Base-by-base conservation (phyloP, 92 coral and sea anemone species). In the Blastomussa wellsi region DNA sequence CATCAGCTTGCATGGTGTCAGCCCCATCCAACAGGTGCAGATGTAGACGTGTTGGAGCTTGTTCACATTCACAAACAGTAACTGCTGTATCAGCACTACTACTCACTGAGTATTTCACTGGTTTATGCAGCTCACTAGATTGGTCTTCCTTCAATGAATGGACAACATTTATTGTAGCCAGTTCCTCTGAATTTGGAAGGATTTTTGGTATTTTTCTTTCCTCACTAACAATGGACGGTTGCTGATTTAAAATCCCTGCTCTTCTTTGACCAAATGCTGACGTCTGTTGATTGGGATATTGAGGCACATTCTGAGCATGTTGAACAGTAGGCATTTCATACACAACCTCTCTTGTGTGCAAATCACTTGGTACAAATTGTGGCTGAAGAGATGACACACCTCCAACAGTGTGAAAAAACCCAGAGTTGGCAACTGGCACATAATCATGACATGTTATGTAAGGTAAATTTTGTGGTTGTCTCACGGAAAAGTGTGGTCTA, bases 391-490 rank as follows among this genome's bases (percentile, higher is more conserved):
- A 37, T 70, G 86, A 53, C 57, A 33, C 5, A 22, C 80, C 48
- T 20, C 57, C 80, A 38, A 44, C 15, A 13, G 87, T 28, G 35
- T 69, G 69, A 0, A 52, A 26, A 51, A 44, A 81, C 35, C 85
- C 85, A 42, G 85, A 53, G 78, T 51, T 70, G 70, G 87, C 55
- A 42, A 83, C 74, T 59, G 80, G 87, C 53, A 83, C 42, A 60
- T 75, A 83, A 19, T 83, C 87, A 29, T 83, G 87, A 31, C 42
- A 74, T 74, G 74, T 83, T 31, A 73, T 20, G 39, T 74, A 74
- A 12, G 87, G 87, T 51, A 75, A 32, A 57, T 57, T 83, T 60
- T 80, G 48, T 83, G 79, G 87, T 69, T 83, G 87, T 10, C 80
- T 72, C 80, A 74, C 74, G 7, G 31, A 8, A 60, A 83, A 28